Evolutionary conservation across 2,113 vertebrate genomes (phyloP).

Genomic region (Tyto alba): DNA sequence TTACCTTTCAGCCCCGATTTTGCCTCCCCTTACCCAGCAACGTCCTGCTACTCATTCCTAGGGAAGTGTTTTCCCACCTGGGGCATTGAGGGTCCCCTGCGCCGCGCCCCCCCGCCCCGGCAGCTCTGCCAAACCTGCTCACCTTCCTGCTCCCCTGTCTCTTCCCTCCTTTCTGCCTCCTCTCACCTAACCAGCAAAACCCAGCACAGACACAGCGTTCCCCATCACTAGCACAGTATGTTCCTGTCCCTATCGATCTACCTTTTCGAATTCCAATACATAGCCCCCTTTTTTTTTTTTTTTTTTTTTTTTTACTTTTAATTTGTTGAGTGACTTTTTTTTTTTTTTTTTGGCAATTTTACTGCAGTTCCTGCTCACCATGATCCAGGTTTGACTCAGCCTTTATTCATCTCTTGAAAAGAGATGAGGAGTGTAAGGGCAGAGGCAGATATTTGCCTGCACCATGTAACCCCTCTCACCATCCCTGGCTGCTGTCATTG

Average conservation of each 20-base stretch:
- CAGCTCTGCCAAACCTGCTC: not conserved
- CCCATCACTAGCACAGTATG: not conserved
- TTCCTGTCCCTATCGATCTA: not conserved
- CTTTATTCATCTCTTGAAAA: not conserved
- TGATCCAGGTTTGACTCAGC: slow-evolving; percentile 4
- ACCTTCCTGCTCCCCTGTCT: not conserved
- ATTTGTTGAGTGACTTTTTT: not conserved
- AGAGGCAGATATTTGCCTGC: not conserved
- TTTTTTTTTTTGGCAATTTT: not conserved
- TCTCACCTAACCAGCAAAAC: not conserved
- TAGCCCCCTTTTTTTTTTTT: no score
- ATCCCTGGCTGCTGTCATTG: not conserved
- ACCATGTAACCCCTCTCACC: not conserved
- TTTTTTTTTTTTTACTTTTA: not conserved
- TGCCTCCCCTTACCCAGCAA: not conserved
- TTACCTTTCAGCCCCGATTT: not conserved
- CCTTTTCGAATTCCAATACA: not conserved
- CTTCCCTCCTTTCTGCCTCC: not conserved
- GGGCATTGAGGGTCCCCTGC: not conserved
- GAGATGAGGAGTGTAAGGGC: not conserved
- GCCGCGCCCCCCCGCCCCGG: no score
- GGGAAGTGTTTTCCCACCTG: not conserved
- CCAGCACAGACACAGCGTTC: not conserved
- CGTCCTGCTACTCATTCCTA: not conserved
- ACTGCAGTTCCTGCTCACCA: not conserved